Conservation (phyloP, 2,888 invertebrate genomes). For the Hydrotaea diabolus region DNA sequence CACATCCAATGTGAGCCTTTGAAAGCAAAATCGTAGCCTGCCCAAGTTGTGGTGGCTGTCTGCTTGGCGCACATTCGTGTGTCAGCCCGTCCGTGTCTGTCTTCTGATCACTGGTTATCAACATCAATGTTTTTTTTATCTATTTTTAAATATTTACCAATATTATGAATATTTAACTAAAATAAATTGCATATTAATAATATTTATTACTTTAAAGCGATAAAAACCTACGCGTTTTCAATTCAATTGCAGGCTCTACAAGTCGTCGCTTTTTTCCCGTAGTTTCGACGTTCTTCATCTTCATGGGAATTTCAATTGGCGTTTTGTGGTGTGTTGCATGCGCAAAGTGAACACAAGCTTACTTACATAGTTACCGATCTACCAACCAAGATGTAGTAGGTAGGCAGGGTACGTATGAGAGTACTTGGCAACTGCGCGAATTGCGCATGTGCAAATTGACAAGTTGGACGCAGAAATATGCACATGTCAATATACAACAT, state of each 20-base stretch:
- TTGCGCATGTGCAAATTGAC: conserved; percentile 67
- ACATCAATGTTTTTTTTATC: conserved; percentile 25
- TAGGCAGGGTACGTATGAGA: neutral
- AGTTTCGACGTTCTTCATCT: conserved; percentile 47
- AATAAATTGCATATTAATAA: conserved; percentile 67
- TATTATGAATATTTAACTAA: conserved; percentile 66
- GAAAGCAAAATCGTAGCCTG: neutral
- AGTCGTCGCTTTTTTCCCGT: neutral
- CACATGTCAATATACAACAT: conserved; percentile 65
- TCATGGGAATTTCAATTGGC: conserved; percentile 61
- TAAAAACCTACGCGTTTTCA: conserved; percentile 64
- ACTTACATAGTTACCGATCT: neutral
- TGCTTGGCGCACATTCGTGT: neutral
- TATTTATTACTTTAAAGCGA: conserved; percentile 57
- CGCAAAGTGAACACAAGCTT: neutral
- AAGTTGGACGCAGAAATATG: conserved; percentile 62
- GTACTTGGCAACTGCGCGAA: conserved; percentile 39
- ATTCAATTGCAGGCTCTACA: conserved; percentile 6
- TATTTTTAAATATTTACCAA: conserved; percentile 59
- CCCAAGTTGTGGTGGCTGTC: too few species aligned
- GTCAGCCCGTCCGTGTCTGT: neutral
- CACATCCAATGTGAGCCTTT: neutral
- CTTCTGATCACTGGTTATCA: conserved; percentile 17
- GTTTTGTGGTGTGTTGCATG: conserved; percentile 17
- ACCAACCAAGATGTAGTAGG: neutral